Percentiles rank a stretch among this genome's conserved stretches.
Evolutionary conservation across 2,113 vertebrate genomes (phyloP).

Genomic region (Seriola quinqueradiata): DNA sequence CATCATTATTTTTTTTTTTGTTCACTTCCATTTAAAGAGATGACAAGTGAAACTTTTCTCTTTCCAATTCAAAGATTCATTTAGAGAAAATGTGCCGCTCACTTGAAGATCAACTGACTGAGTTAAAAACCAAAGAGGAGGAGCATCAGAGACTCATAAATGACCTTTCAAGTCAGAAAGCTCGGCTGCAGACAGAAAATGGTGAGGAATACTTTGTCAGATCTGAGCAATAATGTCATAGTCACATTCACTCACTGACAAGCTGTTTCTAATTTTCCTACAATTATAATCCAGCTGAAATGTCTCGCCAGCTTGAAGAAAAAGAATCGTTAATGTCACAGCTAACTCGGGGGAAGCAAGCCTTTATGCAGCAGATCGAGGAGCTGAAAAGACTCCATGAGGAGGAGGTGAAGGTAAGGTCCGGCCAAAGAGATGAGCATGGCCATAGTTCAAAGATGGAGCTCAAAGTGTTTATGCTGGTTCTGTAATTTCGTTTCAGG

Average conservation of each 20-base stretch:
- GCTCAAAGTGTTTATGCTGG: background rate
- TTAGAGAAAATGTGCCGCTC: constrained; percentile 75
- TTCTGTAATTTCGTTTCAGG: constrained; percentile 24
- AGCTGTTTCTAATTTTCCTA: background rate
- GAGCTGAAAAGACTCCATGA: constrained; percentile 75
- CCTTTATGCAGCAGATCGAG: constrained; percentile 64
- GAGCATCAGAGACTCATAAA: constrained; percentile 63
- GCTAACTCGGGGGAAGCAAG: constrained; percentile 70
- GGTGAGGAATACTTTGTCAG: constrained; percentile 34
- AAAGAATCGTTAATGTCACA: constrained; percentile 72
- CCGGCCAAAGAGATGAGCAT: rapidly evolving
- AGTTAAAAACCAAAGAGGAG: constrained; percentile 72
- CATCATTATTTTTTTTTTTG: too few relatives aligned
- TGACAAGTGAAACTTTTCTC: background rate
- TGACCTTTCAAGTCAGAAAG: constrained; percentile 63
- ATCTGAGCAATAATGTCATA: background rate
- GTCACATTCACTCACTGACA: background rate
- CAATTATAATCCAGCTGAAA: constrained; percentile 57
- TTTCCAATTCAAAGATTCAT: constrained; percentile 55
- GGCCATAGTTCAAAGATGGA: background rate
- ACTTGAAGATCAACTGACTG: constrained; percentile 76
- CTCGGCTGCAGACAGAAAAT: constrained; percentile 75
- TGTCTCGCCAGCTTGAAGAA: constrained; percentile 72
- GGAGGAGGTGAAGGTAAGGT: constrained; percentile 72
- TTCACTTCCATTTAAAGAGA: background rate